phyloP scores from a whole-genome alignment of 2,888 invertebrate genomes.

The Lydus trimaculatus region DNA sequence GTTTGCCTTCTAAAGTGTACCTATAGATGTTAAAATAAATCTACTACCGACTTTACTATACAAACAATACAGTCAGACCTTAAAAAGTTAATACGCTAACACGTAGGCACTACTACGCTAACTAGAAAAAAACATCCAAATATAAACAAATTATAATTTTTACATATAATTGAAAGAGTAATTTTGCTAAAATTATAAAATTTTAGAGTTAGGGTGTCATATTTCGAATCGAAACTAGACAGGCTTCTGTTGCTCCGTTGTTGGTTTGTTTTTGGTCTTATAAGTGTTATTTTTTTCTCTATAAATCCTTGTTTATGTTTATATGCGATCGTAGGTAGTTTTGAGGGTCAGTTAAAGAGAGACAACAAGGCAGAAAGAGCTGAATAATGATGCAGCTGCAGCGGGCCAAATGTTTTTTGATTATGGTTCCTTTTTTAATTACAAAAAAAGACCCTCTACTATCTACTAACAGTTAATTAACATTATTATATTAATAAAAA shows the following conservation, averaged over 20 bases:
- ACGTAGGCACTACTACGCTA: background rate
- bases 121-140: background rate
- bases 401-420: background rate
- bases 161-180: background rate
- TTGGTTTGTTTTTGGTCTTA: background rate
- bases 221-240: no score
- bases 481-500: background rate
- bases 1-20: constrained; percentile 45
- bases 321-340: background rate
- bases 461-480: background rate
- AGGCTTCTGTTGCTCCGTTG: background rate
- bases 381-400: background rate
- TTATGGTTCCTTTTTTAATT: background rate
- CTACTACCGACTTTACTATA: constrained; percentile 50
- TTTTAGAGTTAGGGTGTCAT: no score
- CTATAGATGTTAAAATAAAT: constrained; percentile 47
- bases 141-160: background rate
- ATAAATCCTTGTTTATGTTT: background rate
- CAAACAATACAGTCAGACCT: constrained; percentile 39
- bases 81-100: constrained; percentile 1
- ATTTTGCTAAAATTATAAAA: background rate
- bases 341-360: background rate
- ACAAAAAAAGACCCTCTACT: background rate
- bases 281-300: background rate
- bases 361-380: background rate